phyloP scores from a whole-genome alignment of 2,888 invertebrate species.

The Aleiodes alternator region DNA sequence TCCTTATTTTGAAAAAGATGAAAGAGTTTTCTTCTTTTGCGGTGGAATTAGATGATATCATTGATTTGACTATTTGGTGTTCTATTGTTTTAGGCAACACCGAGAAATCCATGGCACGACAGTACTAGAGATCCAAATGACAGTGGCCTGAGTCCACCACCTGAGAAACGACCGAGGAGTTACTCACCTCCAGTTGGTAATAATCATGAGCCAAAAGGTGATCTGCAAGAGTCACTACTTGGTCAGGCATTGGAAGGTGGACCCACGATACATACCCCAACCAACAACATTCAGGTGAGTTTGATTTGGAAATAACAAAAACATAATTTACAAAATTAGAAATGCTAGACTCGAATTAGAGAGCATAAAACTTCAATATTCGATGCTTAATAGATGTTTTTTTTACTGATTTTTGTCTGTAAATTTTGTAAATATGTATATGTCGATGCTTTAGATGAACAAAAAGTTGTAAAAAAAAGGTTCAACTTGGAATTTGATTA shows the following conservation, averaged over 20 bases:
- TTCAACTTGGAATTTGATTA: not conserved
- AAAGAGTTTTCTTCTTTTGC: not conserved
- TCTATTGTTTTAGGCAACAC: constrained; percentile 75
- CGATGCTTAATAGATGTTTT: too few species aligned
- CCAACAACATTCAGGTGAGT: constrained; percentile 74
- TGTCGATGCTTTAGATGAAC: too few species aligned
- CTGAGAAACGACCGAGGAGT: constrained; percentile 74
- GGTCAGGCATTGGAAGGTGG: constrained; percentile 87
- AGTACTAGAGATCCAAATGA: constrained; percentile 77
- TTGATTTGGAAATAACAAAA: too few species aligned
- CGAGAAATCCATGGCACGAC: constrained; percentile 81
- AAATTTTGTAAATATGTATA: too few species aligned
- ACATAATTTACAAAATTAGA: too few species aligned
- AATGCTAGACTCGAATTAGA: too few species aligned
- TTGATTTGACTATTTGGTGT: too few species aligned
- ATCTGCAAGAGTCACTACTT: constrained; percentile 84
- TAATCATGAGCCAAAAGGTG: constrained; percentile 76
- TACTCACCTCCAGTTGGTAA: constrained; percentile 72
- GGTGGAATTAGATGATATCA: not conserved
- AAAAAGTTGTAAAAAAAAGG: too few species aligned
- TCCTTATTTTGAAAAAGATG: not conserved
- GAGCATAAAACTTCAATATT: too few species aligned
- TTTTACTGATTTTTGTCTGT: too few species aligned
- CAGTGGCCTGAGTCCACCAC: constrained; percentile 79
- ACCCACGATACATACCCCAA: constrained; percentile 80